Percentiles rank a stretch among this genome's conserved stretches.
These are phyloP conservation scores for Trogon surrucura DNA, from an alignment of 2,113 vertebrate species.

Conservation along the genomic window DNA sequence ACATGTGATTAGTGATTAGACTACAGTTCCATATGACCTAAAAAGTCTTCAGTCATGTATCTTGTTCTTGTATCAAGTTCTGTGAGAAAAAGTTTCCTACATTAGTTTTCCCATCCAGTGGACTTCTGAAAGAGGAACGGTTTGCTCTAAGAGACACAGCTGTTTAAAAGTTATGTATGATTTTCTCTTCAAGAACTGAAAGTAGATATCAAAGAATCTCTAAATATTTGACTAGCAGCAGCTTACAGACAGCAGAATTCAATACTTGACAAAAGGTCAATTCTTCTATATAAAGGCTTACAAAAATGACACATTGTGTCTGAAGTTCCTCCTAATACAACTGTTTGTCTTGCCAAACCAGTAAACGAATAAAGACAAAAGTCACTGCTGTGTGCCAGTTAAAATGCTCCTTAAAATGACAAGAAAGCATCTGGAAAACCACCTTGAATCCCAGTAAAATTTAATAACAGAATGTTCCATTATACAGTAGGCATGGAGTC, in stretches of 20 bases:
- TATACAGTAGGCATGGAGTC: not conserved
- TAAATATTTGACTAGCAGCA: constrained; percentile 69
- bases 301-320: not conserved
- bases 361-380: constrained; percentile 42
- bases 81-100: not conserved
- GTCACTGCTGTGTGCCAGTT: not conserved
- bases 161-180: not conserved
- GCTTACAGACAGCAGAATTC: not conserved
- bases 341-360: constrained; percentile 19
- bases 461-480: not conserved
- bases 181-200: not conserved
- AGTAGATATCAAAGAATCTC: constrained; percentile 30
- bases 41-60: not conserved
- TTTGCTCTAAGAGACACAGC: not conserved
- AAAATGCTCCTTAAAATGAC: constrained; percentile 21
- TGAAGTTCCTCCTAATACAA: constrained; percentile 37
- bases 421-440: constrained; percentile 36
- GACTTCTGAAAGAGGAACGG: not conserved
- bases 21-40: not conserved
- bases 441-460: constrained; percentile 6
- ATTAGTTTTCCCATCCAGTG: not conserved
- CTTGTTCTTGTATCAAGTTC: not conserved
- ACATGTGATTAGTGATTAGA: not conserved
- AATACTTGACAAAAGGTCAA: constrained; percentile 11
- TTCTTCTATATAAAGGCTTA: constrained; percentile 24